These are phyloP conservation scores for Bombus confusus DNA, from an alignment of 1,140 invertebrate genomes.

Conservation along the genomic window DNA sequence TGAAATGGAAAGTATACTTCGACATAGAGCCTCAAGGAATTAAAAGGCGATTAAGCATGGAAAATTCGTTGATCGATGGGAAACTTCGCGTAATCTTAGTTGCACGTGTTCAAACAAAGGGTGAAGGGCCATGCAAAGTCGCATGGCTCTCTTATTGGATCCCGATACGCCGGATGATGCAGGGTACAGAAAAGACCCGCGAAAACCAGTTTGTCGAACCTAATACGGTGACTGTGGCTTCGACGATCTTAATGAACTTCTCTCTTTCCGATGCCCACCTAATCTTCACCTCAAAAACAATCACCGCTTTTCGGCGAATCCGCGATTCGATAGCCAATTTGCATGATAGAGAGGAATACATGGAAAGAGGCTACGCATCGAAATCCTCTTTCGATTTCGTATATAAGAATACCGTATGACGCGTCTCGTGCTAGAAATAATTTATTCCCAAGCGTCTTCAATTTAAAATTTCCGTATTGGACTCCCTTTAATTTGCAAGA, in stretches of 20 bases:
- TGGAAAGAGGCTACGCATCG: neutral
- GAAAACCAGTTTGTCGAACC: constrained; percentile 76
- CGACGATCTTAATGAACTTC: constrained; percentile 75
- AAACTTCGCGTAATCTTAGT: constrained; percentile 48
- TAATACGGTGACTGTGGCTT: constrained; percentile 68
- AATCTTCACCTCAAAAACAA: constrained; percentile 40
- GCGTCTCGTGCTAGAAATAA: neutral
- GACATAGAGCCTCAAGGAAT: no score
- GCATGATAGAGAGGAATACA: neutral
- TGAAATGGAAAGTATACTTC: no score
- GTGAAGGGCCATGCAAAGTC: constrained; percentile 69
- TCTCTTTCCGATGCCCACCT: constrained; percentile 25
- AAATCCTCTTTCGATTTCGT: neutral
- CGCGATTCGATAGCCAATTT: constrained; percentile 25
- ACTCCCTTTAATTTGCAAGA: neutral
- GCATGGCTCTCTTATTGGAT: constrained; percentile 65
- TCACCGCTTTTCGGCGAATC: constrained; percentile 18
- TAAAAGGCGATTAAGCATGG: neutral
- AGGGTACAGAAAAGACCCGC: constrained; percentile 57
- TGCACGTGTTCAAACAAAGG: constrained; percentile 62
- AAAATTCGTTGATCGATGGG: neutral
- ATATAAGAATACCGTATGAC: neutral
- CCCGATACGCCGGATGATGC: constrained; percentile 59
- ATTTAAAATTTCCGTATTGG: neutral
- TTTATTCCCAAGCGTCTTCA: neutral